phyloP scores from a whole-genome alignment of 2,888 invertebrate genomes.

The Zele albiditarsus region DNA sequence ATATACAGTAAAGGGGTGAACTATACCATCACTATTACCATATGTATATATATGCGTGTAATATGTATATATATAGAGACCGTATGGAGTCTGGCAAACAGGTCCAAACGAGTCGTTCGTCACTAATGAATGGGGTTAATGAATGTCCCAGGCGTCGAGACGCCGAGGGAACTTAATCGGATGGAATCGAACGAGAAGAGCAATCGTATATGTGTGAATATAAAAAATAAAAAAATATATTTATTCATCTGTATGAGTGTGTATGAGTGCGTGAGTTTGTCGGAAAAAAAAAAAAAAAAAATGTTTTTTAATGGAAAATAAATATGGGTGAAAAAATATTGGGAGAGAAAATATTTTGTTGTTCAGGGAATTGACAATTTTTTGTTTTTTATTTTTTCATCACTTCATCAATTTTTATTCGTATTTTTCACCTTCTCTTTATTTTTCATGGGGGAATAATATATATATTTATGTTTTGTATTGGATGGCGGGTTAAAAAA shows the following conservation, averaged over 20 bases:
- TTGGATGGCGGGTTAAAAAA: too few species aligned
- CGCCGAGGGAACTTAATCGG: constrained; percentile 49
- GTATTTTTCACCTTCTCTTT: not conserved
- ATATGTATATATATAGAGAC: not conserved
- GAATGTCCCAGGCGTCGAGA: constrained; percentile 52
- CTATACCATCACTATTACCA: not conserved
- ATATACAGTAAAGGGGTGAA: not conserved
- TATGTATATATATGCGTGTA: not conserved
- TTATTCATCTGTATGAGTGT: not conserved
- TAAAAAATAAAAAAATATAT: not conserved
- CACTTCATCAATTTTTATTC: constrained; percentile 1
- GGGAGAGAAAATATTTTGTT: not conserved
- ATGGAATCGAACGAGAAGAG: constrained; percentile 46
- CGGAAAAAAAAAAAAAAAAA: not conserved
- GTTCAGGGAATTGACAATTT: not conserved
- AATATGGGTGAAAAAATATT: not conserved
- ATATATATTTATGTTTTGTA: not conserved
- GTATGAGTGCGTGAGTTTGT: not conserved
- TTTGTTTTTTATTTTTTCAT: not conserved
- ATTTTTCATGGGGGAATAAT: not conserved
- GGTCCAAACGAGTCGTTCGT: constrained; percentile 45
- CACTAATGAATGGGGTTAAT: constrained; percentile 61
- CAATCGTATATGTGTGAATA: not conserved
- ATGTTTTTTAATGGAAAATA: constrained; percentile 7
- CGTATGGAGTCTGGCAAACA: constrained; percentile 25